A percentile compares a stretch with the other conserved stretches of the same genome.
These are phyloP conservation scores for Antedon mediterranea DNA, from an alignment of 53 echinoderm and acorn worm species.

Conservation along the genomic window DNA sequence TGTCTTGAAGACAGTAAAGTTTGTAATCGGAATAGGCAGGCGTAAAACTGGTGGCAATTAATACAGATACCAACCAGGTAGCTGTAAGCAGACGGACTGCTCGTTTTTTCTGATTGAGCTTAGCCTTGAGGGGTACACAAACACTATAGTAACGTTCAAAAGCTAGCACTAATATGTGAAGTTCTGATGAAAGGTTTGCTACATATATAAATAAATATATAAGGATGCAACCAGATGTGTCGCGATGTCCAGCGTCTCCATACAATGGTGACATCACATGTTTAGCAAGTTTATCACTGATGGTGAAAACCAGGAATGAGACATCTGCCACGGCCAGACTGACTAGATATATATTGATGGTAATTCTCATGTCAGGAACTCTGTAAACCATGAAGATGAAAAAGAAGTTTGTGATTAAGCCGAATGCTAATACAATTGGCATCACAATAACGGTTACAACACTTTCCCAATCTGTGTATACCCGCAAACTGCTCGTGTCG, in stretches of 20 bases:
- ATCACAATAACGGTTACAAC: constrained; percentile 11
- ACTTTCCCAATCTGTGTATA: neutral
- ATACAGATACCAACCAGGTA: neutral
- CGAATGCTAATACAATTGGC: constrained; percentile 44
- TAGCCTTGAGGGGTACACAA: constrained; percentile 17
- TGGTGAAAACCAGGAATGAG: constrained; percentile 47
- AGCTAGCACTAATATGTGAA: constrained; percentile 17
- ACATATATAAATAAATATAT: constrained; percentile 10
- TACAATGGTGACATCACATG: constrained; percentile 17
- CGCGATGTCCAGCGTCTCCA: constrained; percentile 15
- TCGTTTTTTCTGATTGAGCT: constrained; percentile 11
- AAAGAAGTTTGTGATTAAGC: constrained; percentile 51
- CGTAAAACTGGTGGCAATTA: neutral
- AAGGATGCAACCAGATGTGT: constrained; percentile 14
- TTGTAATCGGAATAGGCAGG: neutral
- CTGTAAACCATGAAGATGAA: constrained; percentile 67
- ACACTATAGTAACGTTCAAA: constrained; percentile 27
- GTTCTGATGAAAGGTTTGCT: constrained; percentile 9
- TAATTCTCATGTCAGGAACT: constrained; percentile 65
- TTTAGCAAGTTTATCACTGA: constrained; percentile 54
- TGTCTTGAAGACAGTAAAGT: neutral
- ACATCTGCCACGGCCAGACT: constrained; percentile 76
- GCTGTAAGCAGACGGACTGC: neutral
- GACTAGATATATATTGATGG: constrained; percentile 67
- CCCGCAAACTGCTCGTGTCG: neutral